Conservation (phyloP, 2,888 invertebrate genomes). For the Scaptomyza polygonia region DNA sequence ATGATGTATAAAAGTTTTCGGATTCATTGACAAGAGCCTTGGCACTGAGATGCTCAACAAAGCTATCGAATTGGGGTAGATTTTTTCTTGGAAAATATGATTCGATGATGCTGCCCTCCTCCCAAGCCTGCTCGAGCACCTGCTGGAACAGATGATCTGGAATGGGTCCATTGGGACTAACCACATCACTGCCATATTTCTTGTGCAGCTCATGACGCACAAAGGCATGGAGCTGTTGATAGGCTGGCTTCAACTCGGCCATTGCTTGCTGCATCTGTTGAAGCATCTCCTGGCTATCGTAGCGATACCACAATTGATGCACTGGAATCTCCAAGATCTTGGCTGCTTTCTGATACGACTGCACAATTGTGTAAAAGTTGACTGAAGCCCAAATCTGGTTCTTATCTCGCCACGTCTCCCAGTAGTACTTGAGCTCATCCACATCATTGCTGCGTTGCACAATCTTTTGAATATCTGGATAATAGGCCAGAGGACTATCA, state of each 20-base stretch:
- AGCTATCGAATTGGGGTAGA: slow-evolving; percentile 79
- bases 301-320: slow-evolving; percentile 78
- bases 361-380: slow-evolving; percentile 79
- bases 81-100: slow-evolving; percentile 74
- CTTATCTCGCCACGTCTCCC: slow-evolving; percentile 81
- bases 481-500: slow-evolving; percentile 77
- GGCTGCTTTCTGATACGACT: slow-evolving; percentile 79
- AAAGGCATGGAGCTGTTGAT: slow-evolving; percentile 92
- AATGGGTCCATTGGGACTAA: slow-evolving; percentile 88
- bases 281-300: slow-evolving; percentile 76
- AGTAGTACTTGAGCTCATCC: slow-evolving; percentile 81
- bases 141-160: slow-evolving; percentile 90
- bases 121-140: slow-evolving; percentile 82
- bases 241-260: slow-evolving; percentile 87
- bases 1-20: slow-evolving; percentile 79
- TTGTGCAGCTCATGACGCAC: slow-evolving; percentile 89
- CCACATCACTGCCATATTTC: slow-evolving; percentile 88
- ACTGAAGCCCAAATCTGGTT: slow-evolving; percentile 80
- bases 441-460: slow-evolving; percentile 76
- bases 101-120: slow-evolving; percentile 79
- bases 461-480: slow-evolving; percentile 81
- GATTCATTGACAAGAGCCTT: slow-evolving; percentile 77
- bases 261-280: slow-evolving; percentile 81
- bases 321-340: slow-evolving; percentile 76
- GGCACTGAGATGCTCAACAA: slow-evolving; percentile 73